Percentiles rank a stretch among this genome's conserved stretches.
Evolutionary conservation across 2,888 invertebrate genomes (phyloP).

Genomic region (Trichopoda pennipes): DNA sequence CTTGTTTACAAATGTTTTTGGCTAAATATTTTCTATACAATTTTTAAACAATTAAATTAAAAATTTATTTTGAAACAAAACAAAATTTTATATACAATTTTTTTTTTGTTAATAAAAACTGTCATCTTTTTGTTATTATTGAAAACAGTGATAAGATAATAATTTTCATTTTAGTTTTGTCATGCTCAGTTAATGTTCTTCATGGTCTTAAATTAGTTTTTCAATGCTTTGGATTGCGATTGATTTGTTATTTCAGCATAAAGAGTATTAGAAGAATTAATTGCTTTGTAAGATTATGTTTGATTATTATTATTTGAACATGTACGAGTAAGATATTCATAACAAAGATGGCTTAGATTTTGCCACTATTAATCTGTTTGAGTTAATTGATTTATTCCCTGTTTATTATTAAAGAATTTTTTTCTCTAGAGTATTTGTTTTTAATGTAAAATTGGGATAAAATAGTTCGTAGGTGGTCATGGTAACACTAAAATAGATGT

Average conservation of each 20-base stretch:
- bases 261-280: conserved; percentile 54
- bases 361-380: not conserved
- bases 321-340: not conserved
- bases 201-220: conserved; percentile 33
- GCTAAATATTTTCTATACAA: conserved; percentile 75
- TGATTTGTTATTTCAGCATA: conserved; percentile 15
- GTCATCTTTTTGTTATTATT: conserved; percentile 22
- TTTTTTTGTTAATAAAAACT: not conserved
- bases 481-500: not conserved
- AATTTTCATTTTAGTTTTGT: conserved; percentile 34
- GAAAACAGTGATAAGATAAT: conserved; percentile 35
- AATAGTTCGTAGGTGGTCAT: not conserved
- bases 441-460: no score
- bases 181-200: conserved; percentile 25
- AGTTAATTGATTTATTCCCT: conserved; percentile 23
- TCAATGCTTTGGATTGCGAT: conserved; percentile 19
- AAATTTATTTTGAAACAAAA: no score
- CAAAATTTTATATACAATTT: conserved; percentile 8
- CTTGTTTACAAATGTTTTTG: conserved; percentile 78
- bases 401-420: conserved; percentile 34
- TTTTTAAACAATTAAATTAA: conserved; percentile 62
- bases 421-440: not conserved
- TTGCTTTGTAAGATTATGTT: conserved; percentile 38
- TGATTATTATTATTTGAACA: conserved; percentile 51
- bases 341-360: conserved; percentile 2